phyloP scores from a whole-genome alignment of 2,888 invertebrate genomes.

The Himalopsyche japonica region DNA sequence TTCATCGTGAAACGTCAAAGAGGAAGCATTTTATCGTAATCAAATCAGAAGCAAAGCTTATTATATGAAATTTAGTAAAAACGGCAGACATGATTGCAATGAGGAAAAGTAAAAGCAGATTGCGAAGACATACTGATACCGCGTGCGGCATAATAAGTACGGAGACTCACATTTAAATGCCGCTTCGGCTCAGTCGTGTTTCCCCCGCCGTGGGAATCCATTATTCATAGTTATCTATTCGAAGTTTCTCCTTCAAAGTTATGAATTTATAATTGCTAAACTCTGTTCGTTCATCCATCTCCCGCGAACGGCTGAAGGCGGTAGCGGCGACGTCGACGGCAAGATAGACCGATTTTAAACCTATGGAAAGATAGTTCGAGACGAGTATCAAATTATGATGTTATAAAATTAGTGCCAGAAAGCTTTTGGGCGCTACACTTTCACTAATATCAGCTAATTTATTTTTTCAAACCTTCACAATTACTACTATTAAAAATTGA shows the following conservation, averaged over 20 bases:
- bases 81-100: not conserved
- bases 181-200: conserved; percentile 40
- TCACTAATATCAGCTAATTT: too few relatives aligned
- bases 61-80: not conserved
- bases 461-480: too few relatives aligned
- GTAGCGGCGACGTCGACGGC: not conserved
- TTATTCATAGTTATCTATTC: conserved; percentile 44
- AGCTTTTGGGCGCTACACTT: too few relatives aligned
- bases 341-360: not conserved
- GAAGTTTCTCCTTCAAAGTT: conserved; percentile 43
- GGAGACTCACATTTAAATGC: conserved; percentile 39
- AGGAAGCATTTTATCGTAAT: too few relatives aligned
- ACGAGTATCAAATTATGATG: not conserved
- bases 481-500: too few relatives aligned
- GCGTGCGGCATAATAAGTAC: conserved; percentile 28
- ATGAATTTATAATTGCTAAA: conserved; percentile 44
- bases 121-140: not conserved
- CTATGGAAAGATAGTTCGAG: not conserved
- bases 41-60: too few relatives aligned
- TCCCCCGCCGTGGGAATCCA: conserved; percentile 42
- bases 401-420: too few relatives aligned
- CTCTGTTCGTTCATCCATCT: conserved; percentile 41
- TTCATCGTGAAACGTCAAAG: too few relatives aligned
- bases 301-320: conserved; percentile 5
- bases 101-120: not conserved